phyloP scores from a whole-genome alignment of 2,113 vertebrate genomes.

The Cervus canadensis region DNA sequence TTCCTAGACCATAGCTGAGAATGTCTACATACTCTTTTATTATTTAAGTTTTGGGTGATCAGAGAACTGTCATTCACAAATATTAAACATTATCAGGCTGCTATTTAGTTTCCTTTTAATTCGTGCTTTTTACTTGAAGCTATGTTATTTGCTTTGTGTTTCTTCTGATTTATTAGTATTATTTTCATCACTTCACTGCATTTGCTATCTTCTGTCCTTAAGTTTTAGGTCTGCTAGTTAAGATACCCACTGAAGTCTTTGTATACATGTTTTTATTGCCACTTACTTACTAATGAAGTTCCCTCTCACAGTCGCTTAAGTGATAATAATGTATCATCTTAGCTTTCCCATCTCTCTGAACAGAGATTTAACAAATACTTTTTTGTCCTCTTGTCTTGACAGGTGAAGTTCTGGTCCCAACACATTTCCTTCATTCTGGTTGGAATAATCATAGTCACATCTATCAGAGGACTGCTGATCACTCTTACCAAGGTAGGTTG shows the following conservation, averaged over 20 bases:
- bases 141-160: neutral
- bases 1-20: neutral
- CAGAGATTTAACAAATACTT: neutral
- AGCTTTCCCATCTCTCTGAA: neutral
- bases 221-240: neutral
- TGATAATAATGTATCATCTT: neutral
- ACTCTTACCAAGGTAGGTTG: constrained; percentile 95
- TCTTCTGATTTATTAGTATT: neutral
- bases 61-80: neutral
- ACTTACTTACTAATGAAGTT: neutral
- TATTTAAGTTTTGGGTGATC: neutral
- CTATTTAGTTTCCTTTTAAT: neutral
- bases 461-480: constrained; percentile 95
- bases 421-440: constrained; percentile 99
- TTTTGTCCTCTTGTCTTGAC: constrained; percentile 49
- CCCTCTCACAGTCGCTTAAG: neutral
- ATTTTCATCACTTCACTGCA: neutral
- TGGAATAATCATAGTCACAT: constrained; percentile 98
- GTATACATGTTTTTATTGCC: neutral
- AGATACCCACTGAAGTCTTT: neutral
- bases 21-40: neutral
- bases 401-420: constrained; percentile 99
- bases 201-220: neutral
- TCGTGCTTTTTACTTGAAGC: neutral
- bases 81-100: neutral